Evolutionary conservation across 2,797 vertebrate species (phyloP), one percentile per base, ranked within the genome.

Genomic region (Falco rusticolus): DNA sequence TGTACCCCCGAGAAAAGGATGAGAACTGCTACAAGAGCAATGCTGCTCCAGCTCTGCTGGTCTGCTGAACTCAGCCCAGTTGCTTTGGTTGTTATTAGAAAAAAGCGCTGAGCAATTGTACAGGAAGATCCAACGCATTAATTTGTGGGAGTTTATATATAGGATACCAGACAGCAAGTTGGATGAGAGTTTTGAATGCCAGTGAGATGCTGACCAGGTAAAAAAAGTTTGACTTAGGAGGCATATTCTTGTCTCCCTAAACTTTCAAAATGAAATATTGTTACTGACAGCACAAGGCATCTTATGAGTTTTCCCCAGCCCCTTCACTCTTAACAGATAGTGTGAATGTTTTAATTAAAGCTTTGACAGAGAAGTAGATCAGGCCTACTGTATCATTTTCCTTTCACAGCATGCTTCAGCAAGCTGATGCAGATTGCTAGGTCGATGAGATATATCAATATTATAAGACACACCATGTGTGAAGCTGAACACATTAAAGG

Each of bases 341-440:
- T 15, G 25, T 84, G 82, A 92, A 89, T 80, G 29, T 65, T 91
- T 90, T 92, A 89, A 94, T 91, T 80, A 92, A 93, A 93, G 48
- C 76, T 93, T 84, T 91, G 70, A 33, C 50, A 91, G 79, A 92
- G 66, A 70, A 85, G 74, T 57, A 72, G 60, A 93, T 90, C 72
- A 77, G 61, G 72, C 68, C 41, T 78, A 51, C 60, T 56, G 20
- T 80, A 78, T 64, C 47, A 65, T 71, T 78, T 84, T 80, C 65
- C 64, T 84, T 78, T 78, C 51, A 37, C 29, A 66, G 50, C 7
- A 16, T 59, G 68, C 69, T 94, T 79, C 70, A 43, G 84, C 84
- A 45, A 91, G 61, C 80, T 74, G 88, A 86, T 84, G 57, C 64
- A 89, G 80, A 84, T 64, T 95, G 63, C 64, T 75, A 56, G 66